These are phyloP conservation scores for Sylvilagus floridanus DNA, from an alignment of 2,797 vertebrate species.

Conservation along the genomic window DNA sequence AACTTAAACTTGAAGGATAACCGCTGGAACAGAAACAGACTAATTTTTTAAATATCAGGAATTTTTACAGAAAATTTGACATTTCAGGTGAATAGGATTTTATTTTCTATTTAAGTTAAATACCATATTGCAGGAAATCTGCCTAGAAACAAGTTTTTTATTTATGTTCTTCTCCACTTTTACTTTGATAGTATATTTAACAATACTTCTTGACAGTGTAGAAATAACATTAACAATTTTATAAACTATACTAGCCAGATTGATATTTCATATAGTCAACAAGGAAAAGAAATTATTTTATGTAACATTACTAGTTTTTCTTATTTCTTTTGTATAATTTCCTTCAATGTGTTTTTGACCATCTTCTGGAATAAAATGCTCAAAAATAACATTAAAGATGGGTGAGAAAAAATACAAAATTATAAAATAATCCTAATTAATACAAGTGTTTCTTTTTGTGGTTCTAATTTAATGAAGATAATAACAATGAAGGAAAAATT, in stretches of 20 bases:
- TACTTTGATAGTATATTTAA: conserved; percentile 30
- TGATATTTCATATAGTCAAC: conserved; percentile 39
- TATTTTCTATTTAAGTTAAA: conserved; percentile 45
- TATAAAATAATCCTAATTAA: conserved; percentile 2
- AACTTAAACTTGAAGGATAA: background rate
- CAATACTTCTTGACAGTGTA: background rate
- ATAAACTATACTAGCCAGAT: background rate
- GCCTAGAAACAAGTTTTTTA: background rate
- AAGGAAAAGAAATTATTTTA: conserved; percentile 47
- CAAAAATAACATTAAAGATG: background rate
- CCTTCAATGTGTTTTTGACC: background rate
- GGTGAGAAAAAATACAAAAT: conserved; percentile 45
- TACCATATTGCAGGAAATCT: background rate
- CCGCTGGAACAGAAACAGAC: background rate
- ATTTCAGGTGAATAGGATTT: conserved; percentile 41
- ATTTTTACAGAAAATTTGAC: background rate
- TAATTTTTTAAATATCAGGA: conserved; percentile 10
- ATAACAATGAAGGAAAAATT: conserved; percentile 30
- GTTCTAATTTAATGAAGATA: conserved; percentile 50
- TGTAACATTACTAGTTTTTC: conserved; percentile 6
- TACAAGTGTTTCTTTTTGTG: conserved; percentile 37
- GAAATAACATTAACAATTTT: conserved; percentile 54
- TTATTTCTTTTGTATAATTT: conserved; percentile 56
- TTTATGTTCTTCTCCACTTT: conserved; percentile 33
- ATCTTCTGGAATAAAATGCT: background rate